Evolutionary conservation across 2,113 vertebrate species (phyloP), one percentile per base, ranked within the genome.

Genomic region (Piaya cayana): DNA sequence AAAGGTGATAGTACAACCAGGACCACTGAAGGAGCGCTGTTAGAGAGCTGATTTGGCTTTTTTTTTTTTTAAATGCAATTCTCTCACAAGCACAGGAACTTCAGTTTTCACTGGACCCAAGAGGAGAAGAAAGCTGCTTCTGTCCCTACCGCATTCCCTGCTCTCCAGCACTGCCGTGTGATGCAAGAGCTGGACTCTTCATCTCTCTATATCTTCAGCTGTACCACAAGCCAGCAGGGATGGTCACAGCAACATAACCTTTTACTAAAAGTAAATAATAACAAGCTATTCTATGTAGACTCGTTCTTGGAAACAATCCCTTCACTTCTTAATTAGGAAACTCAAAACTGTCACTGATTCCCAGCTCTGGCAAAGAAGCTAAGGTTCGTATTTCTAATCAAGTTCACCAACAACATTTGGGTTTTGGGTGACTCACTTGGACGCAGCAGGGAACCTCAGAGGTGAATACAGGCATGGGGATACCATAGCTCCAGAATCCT

Each of bases 401-500:
- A 82, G 47, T 77, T 64, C 34, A 85, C 19, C 36, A 87, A 10
- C 59, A 77, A 1, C 5, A 5, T 63, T 82, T 80, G 39, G 12
- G 37, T 96, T 92, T 90, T 55, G 22, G 53, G 36, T 80, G 58
- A 91, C 30, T 93, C 83, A 53, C 22, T 92, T 90, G 86, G 77
- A 76, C 15, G 19, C 45, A 49, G 8, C 32, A 79, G 36, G 18
- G 25, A 84, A 69, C 8, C 37, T 23, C 76, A 64, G 34, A 91
- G 69, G 52, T 84, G 39, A 65, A 76, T 26, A 39, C 65, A 91
- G 53, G n/a, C 84, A 59, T 16, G 21, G 58, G 63, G 29, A 90
- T 80, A 71, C 78, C 45, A 30, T 15, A 71, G 34, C 56, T 92
- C 60, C 72, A 78, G 56, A 30, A 64, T 36, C 15, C 8, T 60